Evolutionary conservation across 2,888 invertebrate species (phyloP), one percentile per base, ranked within the genome.

Genomic region (Nemurella pictetii): DNA sequence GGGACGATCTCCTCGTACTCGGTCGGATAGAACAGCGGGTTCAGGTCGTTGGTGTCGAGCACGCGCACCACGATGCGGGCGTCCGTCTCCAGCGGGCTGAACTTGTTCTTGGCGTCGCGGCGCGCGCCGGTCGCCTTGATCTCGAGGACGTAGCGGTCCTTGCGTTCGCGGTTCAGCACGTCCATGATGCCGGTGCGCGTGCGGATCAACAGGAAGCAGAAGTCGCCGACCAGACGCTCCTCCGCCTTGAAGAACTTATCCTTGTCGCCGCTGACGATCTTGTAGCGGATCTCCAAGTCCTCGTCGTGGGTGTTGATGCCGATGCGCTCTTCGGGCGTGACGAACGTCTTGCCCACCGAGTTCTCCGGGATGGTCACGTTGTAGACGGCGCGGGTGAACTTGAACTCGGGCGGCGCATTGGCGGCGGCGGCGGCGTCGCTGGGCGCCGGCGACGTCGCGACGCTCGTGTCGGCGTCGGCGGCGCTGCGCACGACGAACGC

Each of bases 241-340:
- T 98, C 98, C 9, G 97, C 97, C 90, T 97, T 97, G 91, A 99
- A 99, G 89, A 98, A 95, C 89, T 95, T 95, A 89, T 97, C 96
- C 84, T 94, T 94, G 91, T 98, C 97, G 80, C 98, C 98, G 88
- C 94, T 94, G 27, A 95, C 93, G 89, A 99, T 97, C 89, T 95
- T 95, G 91, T 95, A 99, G 87, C 95, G 95, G 82, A 98, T 93
- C 87, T 94, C 94, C 84, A 91, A 89, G 55, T 90, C 89, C 32
- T 85, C 25, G 87, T 87, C 28, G 89, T 90, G 55, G 86, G 95
- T 89, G 86, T 90, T 91, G 87, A 98, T 95, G 86, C 98, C 98
- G 93, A 97, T 96, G 88, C 94, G 94, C 85, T 94, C 94, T 87
- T 93, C 94, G 72, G 94, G 93, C 87, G 95, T 94, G 86, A 92